Base-by-base conservation (phyloP, 1,140 invertebrate genomes). In the Diploscapter pachys region DNA sequence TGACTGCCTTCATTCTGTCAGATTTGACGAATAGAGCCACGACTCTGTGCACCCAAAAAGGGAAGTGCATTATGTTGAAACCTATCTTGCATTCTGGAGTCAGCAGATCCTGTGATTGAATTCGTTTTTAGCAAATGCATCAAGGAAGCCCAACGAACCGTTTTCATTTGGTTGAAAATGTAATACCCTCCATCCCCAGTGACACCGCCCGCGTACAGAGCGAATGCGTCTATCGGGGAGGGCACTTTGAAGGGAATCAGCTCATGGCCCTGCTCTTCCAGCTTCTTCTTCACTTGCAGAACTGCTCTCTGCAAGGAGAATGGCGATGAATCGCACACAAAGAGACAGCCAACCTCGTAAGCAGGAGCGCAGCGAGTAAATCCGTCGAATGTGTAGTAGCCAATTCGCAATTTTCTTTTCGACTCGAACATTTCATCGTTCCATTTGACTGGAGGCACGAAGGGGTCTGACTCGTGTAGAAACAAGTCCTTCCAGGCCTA, bases 211-310 rank as follows among this genome's bases (percentile, higher is more conserved):
- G 63, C 81, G 51, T 81, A 68, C 56, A 81, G 55, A 54, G 49
- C 48, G 50, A 79, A 79, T 48, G 73, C 75, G 0, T 78, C 11
- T 3, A 79, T 66, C 0, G 81, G 75, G 31, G 71, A 51, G 2
- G 83, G 83, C n/a, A 85, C 68, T 8, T 76, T 55, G 64, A 85
- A 85, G n/a, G 31, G 71, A 8, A 85, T 69, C 11, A 85, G 9
- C 51, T 81, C 76, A 65, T 85, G 82, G 3, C 83, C 83, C 4
- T 48, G 52, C n/a, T 65, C 73, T 63, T 76, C 64, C 71, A 84
- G 71, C 54, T 64, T 79, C 3, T 74, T 57, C 3, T 83, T 77
- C 6, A 75, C 80, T 8, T 83, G 81, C 9, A 54, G 13, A 3
- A 85, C 83, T 13, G 77, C 84, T 48, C 84, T 74, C 31, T 31